These are phyloP conservation scores for Eurystomus gularis DNA, from an alignment of 2,113 vertebrate genomes.

Conservation along the genomic window DNA sequence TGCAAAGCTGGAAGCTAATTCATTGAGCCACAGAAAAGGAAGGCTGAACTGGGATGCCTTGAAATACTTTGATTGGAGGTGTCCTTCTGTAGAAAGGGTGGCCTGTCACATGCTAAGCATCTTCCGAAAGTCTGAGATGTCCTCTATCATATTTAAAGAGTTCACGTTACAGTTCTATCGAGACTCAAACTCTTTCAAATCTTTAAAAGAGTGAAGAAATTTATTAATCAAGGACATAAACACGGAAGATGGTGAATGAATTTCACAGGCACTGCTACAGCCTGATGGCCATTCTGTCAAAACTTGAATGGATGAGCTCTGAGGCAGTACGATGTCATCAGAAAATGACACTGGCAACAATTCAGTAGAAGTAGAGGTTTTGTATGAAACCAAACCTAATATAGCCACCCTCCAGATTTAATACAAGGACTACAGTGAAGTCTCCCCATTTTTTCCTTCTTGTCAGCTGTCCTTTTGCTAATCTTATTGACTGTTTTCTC, in stretches of 20 bases:
- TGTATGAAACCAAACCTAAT: not conserved
- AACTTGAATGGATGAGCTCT: not conserved
- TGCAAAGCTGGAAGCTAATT: not conserved
- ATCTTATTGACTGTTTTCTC: not conserved
- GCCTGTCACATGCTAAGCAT: not conserved
- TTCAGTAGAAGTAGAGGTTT: not conserved
- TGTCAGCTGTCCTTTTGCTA: not conserved
- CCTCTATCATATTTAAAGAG: not conserved
- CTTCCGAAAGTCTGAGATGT: not conserved
- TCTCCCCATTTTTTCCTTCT: not conserved
- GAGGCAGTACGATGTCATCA: not conserved
- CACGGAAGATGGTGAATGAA: not conserved
- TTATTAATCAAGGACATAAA: not conserved
- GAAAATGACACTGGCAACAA: not conserved
- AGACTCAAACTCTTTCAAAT: not conserved
- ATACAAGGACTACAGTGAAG: not conserved
- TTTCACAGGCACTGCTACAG: not conserved
- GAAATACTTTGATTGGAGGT: not conserved
- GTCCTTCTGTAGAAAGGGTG: not conserved
- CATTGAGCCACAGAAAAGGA: not conserved
- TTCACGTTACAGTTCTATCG: not conserved
- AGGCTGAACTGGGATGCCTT: not conserved
- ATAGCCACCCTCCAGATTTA: not conserved
- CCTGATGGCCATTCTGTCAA: not conserved
- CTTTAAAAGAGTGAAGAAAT: not conserved